These are phyloP conservation scores for Rhinolophus ferrumequinum DNA, from an alignment of 2,113 vertebrate species.

Conservation along the genomic window DNA sequence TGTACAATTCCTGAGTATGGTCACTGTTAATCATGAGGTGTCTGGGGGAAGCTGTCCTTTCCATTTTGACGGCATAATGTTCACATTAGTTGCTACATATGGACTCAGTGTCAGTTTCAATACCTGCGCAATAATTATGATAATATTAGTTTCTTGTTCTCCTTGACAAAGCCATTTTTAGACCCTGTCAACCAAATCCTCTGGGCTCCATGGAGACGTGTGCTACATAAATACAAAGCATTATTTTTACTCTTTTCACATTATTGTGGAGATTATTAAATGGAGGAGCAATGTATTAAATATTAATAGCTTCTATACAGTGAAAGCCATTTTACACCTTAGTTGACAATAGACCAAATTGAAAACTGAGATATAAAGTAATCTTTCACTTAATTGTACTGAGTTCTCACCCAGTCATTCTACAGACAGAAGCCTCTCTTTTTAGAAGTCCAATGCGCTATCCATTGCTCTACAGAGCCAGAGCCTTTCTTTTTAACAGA, in stretches of 20 bases:
- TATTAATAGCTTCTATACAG: slow-evolving; percentile 29
- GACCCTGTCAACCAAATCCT: slow-evolving; percentile 50
- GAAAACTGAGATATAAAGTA: not conserved
- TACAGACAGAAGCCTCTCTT: not conserved
- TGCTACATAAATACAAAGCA: slow-evolving; percentile 53
- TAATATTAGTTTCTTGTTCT: slow-evolving; percentile 54
- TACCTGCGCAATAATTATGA: slow-evolving; percentile 24
- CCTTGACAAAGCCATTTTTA: slow-evolving; percentile 64
- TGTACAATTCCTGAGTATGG: not conserved
- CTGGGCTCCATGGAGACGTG: slow-evolving; percentile 61
- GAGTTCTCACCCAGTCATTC: not conserved
- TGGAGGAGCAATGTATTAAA: not conserved
- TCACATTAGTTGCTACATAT: slow-evolving; percentile 1
- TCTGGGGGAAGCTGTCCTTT: not conserved
- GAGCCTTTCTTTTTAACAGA: not conserved
- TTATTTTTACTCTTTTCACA: slow-evolving; percentile 67
- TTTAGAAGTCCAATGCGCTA: not conserved
- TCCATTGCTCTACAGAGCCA: too few relatives aligned
- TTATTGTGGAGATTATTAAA: slow-evolving; percentile 48
- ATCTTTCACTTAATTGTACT: not conserved
- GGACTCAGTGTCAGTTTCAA: not conserved
- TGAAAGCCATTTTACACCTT: slow-evolving; percentile 50
- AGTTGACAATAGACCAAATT: not conserved
- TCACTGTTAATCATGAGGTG: not conserved
- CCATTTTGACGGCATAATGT: not conserved